These are phyloP conservation scores for Eucera pruinosa DNA, from an alignment of 2,888 invertebrate genomes.

Conservation along the genomic window DNA sequence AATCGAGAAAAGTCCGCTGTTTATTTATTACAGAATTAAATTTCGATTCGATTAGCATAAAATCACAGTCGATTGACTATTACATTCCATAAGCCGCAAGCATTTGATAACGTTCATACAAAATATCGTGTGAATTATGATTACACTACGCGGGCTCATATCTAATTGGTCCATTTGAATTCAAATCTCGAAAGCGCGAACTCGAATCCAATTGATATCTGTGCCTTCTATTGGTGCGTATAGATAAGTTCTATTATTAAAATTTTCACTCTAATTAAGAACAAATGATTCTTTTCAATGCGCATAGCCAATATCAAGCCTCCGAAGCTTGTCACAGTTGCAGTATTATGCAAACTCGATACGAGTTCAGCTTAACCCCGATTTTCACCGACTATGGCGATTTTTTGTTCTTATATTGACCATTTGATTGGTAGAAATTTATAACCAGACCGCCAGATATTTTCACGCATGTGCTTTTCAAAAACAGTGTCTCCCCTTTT, in stretches of 20 bases:
- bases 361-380: too few species aligned
- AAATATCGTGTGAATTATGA: too few species aligned
- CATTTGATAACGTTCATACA: too few species aligned
- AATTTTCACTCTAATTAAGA: background rate
- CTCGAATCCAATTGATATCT: background rate
- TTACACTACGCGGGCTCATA: too few species aligned
- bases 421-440: background rate
- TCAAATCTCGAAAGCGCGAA: background rate
- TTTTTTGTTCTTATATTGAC: too few species aligned
- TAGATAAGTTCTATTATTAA: too few species aligned
- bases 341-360: background rate
- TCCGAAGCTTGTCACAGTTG: background rate
- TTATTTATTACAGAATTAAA: background rate
- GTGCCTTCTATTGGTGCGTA: too few species aligned
- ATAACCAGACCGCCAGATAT: background rate
- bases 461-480: conserved; percentile 42
- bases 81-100: too few species aligned
- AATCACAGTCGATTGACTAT: too few species aligned
- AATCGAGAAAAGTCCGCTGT: too few species aligned
- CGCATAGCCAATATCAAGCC: too few species aligned
- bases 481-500: conserved; percentile 18
- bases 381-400: too few species aligned
- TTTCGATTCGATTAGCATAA: background rate
- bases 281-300: background rate
- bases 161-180: background rate